Base-by-base conservation (phyloP, 92 coral and sea anemone species). In the Muricea muricata region DNA sequence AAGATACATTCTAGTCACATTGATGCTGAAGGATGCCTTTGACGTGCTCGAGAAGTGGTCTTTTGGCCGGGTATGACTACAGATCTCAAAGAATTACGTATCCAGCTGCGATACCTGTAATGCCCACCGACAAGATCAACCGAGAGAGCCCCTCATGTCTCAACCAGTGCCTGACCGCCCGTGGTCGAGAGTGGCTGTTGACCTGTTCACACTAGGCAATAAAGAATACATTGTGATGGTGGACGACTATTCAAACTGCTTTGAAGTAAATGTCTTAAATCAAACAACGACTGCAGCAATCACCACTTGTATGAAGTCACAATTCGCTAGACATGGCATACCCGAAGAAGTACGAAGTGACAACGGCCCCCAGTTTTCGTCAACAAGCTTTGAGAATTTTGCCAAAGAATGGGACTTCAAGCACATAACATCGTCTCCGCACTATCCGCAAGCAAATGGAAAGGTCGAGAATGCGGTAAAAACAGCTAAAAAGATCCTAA, bases 391-490 rank as follows among this genome's bases (percentile, higher is more conserved):
- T 24, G 40, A 45, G n/a, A 68, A 82, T 24, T 75, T 75, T 56
- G 81, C 47, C 48, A 50, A 18, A 50, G 79, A 82, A 28, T 69
- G 66, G 79, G 79, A 72, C 1, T 82, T 82, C 4, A 61, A 30
- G 28, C 65, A 82, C 34, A 18, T 57, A 13, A 82, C 55, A 4
- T 45, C 79, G 20, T 63, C 77, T 15, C 76, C 86, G 33, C 41
- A 46, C n/a, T 66, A 21, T 28, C 21, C 86, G 70, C 79, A 82
- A 72, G 45, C 79, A 6, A 67, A 68, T 82, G 86, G 86, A 21
- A 40, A 63, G 70, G 65, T 72, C 3, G 86, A 68, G 66, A 82
- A 82, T 21, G 23, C 87, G 6, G 80, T 82, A 5, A 72, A 82
- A 37, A 70, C 50, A 4, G 76, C 76, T 1, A 70, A 70, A 24